Percentiles rank a stretch among this genome's conserved stretches.
Conservation (phyloP, 1,140 invertebrate genomes). For the Eriosoma lanigerum region DNA sequence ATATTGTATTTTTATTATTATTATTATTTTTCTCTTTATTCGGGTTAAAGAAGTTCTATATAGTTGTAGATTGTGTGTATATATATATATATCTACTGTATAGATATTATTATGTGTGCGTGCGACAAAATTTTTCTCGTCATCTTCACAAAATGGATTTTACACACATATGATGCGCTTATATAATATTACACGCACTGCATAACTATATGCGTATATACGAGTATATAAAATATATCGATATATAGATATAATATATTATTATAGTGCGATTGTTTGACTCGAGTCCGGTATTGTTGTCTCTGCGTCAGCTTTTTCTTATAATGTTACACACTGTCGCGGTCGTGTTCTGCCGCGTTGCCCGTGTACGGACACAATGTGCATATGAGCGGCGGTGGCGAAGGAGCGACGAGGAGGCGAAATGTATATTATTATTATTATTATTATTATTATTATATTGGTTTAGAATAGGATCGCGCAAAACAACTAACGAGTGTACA, state of each 20-base stretch:
- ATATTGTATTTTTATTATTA: no score
- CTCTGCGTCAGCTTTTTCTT: background rate
- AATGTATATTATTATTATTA: background rate
- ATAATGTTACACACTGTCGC: no score
- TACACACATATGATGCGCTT: no score
- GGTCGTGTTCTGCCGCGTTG: no score
- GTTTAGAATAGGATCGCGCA: conserved; percentile 28
- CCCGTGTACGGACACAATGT: conserved; percentile 25
- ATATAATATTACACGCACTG: no score
- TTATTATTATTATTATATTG: conserved; percentile 18
- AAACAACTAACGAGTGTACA: conserved; percentile 48
- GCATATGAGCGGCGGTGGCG: background rate
- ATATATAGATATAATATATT: background rate
- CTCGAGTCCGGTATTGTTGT: conserved; percentile 38
- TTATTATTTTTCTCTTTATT: no score
- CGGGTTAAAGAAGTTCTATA: no score
- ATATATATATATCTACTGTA: no score
- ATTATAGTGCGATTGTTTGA: conserved; percentile 15
- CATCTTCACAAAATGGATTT: conserved; percentile 8
- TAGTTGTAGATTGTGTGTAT: no score
- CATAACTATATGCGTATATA: background rate
- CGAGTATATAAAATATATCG: background rate
- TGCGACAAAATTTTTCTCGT: conserved; percentile 22
- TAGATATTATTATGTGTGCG: no score
- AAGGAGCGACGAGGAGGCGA: background rate